Evolutionary conservation across 2,797 vertebrate genomes (phyloP), one percentile per base, ranked within the genome.

Genomic region (Lycodopsis pacificus): DNA sequence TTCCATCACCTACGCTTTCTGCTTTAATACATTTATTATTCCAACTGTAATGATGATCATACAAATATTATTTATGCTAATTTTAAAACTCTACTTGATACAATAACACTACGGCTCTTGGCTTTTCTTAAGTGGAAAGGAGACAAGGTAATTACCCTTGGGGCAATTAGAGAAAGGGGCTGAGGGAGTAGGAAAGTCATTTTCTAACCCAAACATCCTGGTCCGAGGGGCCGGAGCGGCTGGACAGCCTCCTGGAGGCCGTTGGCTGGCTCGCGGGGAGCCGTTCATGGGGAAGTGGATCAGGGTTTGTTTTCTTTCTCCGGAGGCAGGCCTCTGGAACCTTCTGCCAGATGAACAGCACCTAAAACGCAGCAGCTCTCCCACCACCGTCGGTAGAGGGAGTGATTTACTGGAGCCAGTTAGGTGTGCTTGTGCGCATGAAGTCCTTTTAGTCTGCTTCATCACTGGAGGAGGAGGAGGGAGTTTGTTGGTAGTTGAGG

Each of bases 151-250:
- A 95, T 95, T 94, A 94, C 92, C 94, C 90, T 68, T 59, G 84
- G 90, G 93, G 91, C 94, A 95, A 95, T 95, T 94, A 95, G 90
- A 84, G 86, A 90, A 91, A 89, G 87, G 88, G 84, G 89, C 90
- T 73, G 85, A 89, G 91, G 89, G 91, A 94, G 90, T 85, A 76
- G 90, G 93, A 92, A 93, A 95, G 94, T 95, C 93, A 94, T 95
- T 95, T 94, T 95, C 91, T 94, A 94, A 95, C 91, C 92, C 93
- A 95, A 95, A 95, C 94, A 96, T 96, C 94, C 95, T 95, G 93
- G 91, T 95, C 92, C 83, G 81, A 83, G 90, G 88, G 92, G 91
- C 91, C 87, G 86, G 77, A 92, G 90, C 66, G 90, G 85, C 89
- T 90, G 89, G 88, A 83, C 85, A 75, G 86, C 89, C 89, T 92